Conservation (phyloP, 2,888 invertebrate species). For the Acholoe squamosa region DNA sequence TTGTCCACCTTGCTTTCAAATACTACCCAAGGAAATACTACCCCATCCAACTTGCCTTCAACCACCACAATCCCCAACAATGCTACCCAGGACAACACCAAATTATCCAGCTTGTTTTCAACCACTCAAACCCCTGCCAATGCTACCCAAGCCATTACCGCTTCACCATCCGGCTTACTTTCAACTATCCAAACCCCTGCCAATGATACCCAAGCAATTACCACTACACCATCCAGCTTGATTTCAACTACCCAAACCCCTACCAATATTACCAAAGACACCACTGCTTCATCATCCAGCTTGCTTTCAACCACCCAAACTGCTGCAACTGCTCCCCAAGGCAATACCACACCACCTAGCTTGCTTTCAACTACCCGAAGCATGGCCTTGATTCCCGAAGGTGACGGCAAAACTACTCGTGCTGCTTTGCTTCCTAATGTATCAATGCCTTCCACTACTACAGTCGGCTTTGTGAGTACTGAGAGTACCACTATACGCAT, state of each 20-base stretch:
- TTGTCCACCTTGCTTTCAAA: neutral
- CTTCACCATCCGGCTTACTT: too few species aligned
- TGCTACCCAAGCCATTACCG: too few species aligned
- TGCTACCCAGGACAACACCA: too few species aligned
- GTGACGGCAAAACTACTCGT: neutral
- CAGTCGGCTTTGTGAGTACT: neutral
- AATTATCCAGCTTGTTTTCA: too few species aligned
- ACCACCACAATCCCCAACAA: too few species aligned
- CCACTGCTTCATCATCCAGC: neutral
- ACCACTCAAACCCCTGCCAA: neutral
- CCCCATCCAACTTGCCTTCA: too few species aligned
- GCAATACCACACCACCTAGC: neutral
- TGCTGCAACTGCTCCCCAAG: too few species aligned
- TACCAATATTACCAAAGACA: too few species aligned
- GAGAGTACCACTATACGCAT: neutral
- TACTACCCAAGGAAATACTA: too few species aligned
- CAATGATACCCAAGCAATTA: neutral
- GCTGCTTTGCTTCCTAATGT: neutral
- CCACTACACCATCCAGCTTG: neutral
- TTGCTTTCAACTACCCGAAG: neutral
- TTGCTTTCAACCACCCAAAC: neutral
- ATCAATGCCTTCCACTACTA: neutral
- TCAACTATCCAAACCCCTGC: neutral
- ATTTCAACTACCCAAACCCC: neutral
- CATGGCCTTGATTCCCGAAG: too few species aligned